Conservation (phyloP, 2,888 invertebrate species). For the Platynereis dumerilii region DNA sequence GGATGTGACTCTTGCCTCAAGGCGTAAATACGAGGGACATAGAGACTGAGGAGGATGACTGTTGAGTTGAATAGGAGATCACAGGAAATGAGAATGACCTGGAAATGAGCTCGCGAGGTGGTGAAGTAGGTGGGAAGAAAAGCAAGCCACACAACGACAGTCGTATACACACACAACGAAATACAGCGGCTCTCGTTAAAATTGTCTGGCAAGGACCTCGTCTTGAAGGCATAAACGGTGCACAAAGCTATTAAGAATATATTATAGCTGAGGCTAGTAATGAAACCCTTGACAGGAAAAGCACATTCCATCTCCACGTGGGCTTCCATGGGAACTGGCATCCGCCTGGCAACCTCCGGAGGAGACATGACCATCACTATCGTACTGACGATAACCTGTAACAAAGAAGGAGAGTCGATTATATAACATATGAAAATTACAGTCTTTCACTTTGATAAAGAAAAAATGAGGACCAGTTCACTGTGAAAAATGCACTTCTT, state of each 20-base stretch:
- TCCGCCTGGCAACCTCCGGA: constrained; percentile 31
- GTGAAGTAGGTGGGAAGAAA: constrained; percentile 50
- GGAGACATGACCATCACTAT: constrained; percentile 32
- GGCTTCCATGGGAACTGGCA: constrained; percentile 38
- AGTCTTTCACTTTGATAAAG: too few relatives aligned
- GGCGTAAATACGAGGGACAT: constrained; percentile 44
- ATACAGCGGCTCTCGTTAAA: constrained; percentile 51
- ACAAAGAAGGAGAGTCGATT: constrained; percentile 19
- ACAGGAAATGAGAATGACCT: constrained; percentile 38
- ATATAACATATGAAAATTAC: too few relatives aligned
- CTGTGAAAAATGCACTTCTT: too few relatives aligned
- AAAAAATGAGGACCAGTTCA: too few relatives aligned
- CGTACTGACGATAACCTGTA: constrained; percentile 39
- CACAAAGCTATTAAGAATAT: constrained; percentile 43
- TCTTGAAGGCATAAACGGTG: constrained; percentile 45
- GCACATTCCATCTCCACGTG: constrained; percentile 46
- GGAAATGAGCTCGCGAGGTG: constrained; percentile 36
- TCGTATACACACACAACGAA: constrained; percentile 50
- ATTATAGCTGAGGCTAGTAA: constrained; percentile 45
- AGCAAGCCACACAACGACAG: constrained; percentile 48
- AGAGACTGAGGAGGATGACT: constrained; percentile 42
- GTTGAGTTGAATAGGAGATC: constrained; percentile 43
- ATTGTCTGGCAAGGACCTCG: constrained; percentile 45
- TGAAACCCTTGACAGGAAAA: constrained; percentile 39
- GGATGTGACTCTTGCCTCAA: constrained; percentile 19